These are phyloP conservation scores for Diorhabda elongata DNA, from an alignment of 1,140 invertebrate species.

Conservation along the genomic window DNA sequence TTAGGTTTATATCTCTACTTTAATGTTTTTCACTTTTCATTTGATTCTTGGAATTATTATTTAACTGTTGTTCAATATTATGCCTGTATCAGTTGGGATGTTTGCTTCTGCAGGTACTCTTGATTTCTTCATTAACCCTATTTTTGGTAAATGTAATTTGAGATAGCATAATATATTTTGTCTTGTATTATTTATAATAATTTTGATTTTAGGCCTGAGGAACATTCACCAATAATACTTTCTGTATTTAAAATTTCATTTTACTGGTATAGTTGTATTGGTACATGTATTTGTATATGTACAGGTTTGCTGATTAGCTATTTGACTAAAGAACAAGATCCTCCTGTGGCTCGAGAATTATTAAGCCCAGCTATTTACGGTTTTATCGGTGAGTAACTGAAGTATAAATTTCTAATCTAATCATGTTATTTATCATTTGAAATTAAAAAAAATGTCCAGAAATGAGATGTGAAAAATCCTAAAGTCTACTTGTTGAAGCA, in stretches of 20 bases:
- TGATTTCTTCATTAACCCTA: neutral
- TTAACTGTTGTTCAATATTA: no score
- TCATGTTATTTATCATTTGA: no score
- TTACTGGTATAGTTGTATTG: conserved; percentile 42
- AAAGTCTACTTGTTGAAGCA: no score
- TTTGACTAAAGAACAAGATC: conserved; percentile 29
- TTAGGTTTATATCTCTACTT: no score
- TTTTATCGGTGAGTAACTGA: neutral
- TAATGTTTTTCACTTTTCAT: no score
- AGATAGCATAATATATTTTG: neutral
- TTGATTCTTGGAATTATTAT: no score
- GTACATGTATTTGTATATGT: conserved; percentile 31
- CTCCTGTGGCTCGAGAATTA: conserved; percentile 31
- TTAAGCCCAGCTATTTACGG: conserved; percentile 32
- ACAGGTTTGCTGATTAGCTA: conserved; percentile 40
- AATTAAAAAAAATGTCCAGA: no score
- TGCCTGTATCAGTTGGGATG: no score
- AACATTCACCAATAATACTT: neutral
- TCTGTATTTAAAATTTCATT: conserved; percentile 35
- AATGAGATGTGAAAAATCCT: no score
- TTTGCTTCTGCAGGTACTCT: no score
- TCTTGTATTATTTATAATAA: neutral
- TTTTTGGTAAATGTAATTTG: neutral
- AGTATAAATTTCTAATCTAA: neutral
- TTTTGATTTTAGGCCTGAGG: neutral